Evolutionary conservation across 1,140 invertebrate species (phyloP).

Genomic region (Ostrea denselamellosa): DNA sequence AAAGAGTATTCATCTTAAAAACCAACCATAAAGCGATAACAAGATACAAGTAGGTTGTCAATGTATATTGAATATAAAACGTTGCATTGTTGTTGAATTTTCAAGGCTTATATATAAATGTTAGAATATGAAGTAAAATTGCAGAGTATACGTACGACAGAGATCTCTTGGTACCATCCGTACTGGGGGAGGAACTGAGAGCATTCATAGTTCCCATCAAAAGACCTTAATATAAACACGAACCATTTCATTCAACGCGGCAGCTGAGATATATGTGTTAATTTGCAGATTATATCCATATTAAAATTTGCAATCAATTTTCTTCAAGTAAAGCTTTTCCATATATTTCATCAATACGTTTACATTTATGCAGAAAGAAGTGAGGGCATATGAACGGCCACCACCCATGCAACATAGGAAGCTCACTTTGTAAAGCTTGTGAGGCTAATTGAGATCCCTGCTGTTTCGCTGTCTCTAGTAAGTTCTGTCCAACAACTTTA

Average conservation of each 20-base stretch:
- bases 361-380: not conserved
- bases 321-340: not conserved
- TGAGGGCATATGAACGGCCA: not conserved
- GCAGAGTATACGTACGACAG: conserved; percentile 23
- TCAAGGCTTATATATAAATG: not conserved
- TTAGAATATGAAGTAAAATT: not conserved
- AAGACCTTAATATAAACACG: not conserved
- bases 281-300: not conserved
- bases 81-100: not conserved
- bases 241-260: not conserved
- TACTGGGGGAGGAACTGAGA: not conserved
- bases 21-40: not conserved
- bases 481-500: conserved; percentile 23
- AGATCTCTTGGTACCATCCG: not conserved
- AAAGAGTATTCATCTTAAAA: not conserved
- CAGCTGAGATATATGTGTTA: not conserved
- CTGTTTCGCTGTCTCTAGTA: not conserved
- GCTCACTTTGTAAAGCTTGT: conserved; percentile 37
- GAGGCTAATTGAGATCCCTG: conserved; percentile 17
- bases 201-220: conserved; percentile 37
- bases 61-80: not conserved
- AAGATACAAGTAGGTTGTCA: not conserved
- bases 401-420: not conserved
- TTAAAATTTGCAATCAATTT: not conserved
- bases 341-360: not conserved